Evolutionary conservation across 37 sponge, comb jelly and placozoan species (phyloP), one percentile per base, ranked within the genome.

Genomic region (Cladorhizidae sp.): DNA sequence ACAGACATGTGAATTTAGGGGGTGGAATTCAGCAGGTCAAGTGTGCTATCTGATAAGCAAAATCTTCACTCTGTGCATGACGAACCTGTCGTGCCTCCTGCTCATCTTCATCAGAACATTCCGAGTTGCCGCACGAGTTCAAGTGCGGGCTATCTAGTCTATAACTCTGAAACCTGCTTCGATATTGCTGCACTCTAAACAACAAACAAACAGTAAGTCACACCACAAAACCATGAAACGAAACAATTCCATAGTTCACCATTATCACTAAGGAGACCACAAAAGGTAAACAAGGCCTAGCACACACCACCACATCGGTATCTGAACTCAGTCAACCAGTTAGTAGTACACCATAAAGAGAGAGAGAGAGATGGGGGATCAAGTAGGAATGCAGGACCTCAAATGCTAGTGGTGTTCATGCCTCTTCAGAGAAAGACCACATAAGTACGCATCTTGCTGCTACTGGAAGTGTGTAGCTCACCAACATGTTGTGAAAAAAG

Each of bases 101-200:
- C 11, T 86, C 87, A 23, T 88, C 83, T 14, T 77, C 88, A 70
- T 88, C 88, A 26, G 88, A 88, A 61, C 88, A 88, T 42, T 88
- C 88, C 31, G 88, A 88, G 67, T 73, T 82, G 20, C 82, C 88
- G 70, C 88, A 88, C 26, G 88, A 88, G 50, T 82, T 82, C 40
- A 82, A 73, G 21, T 72, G 64, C 14, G 62, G 77, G 25, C 64
- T 54, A 21, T 80, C 81, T 6, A 40, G 75, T 25, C 83, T 43
- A 49, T 77, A 88, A 62, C 72, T 70, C 32, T 37, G 67, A 39
- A 81, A 76, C 12, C 69, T 40, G 31, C 59, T 58, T 56, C 61
- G 74, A 40, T 82, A 81, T 17, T 33, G 25, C 64, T 82, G 51
- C 5, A 88, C 88, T 57, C 88, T 88, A 42, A 65, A 65, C 26